phyloP scores from a whole-genome alignment of 2,888 invertebrate species.

The Siphlonurus alternatus region DNA sequence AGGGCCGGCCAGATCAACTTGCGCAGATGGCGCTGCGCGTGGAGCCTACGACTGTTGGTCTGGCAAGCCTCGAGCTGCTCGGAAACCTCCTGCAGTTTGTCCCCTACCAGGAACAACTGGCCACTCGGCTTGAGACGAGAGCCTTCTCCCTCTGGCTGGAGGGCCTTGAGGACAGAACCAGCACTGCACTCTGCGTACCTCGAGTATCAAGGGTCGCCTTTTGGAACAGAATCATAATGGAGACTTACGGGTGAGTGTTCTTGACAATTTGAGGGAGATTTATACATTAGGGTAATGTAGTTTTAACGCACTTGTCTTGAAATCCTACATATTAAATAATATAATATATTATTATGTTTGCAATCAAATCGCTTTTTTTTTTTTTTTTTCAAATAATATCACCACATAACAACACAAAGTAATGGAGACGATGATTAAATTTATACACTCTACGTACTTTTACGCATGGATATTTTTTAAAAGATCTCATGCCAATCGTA shows the following conservation, averaged over 20 bases:
- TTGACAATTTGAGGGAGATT: neutral
- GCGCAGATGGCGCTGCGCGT: neutral
- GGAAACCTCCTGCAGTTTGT: neutral
- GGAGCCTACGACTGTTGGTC: neutral
- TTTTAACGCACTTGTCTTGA: too few relatives aligned
- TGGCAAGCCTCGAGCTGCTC: neutral
- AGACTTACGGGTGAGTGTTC: neutral
- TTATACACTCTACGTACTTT: too few relatives aligned
- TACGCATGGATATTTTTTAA: too few relatives aligned
- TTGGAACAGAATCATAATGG: neutral
- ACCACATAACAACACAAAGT: too few relatives aligned
- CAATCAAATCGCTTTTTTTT: too few relatives aligned
- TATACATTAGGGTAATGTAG: too few relatives aligned
- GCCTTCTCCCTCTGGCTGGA: neutral
- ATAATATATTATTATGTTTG: too few relatives aligned
- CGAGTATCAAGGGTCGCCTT: neutral
- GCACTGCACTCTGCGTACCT: neutral
- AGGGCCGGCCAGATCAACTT: neutral
- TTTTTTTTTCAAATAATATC: too few relatives aligned
- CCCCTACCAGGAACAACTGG: neutral
- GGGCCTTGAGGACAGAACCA: neutral
- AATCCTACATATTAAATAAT: too few relatives aligned
- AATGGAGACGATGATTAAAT: too few relatives aligned
- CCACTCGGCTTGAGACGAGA: neutral
- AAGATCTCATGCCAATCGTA: too few relatives aligned